A percentile compares a stretch with the other conserved stretches of the same genome.
These are phyloP conservation scores for Anodontia alba DNA, from an alignment of 2,888 invertebrate genomes.

Conservation along the genomic window DNA sequence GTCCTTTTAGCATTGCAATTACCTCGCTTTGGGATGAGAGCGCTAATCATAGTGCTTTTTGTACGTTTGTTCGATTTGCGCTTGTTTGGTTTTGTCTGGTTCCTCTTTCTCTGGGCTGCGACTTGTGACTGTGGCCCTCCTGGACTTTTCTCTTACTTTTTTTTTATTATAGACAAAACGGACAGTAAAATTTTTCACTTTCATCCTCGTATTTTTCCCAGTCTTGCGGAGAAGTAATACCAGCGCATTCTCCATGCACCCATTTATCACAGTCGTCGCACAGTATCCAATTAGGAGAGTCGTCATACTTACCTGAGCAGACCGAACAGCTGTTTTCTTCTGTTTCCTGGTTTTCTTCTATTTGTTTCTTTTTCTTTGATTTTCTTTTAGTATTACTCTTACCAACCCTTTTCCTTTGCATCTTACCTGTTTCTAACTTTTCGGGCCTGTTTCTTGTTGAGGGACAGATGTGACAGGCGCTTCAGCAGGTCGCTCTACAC, in stretches of 20 bases:
- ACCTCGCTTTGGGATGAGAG: too few relatives aligned
- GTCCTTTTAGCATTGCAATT: too few relatives aligned
- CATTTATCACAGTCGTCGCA: conserved; percentile 29
- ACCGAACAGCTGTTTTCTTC: not conserved
- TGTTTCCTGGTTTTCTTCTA: not conserved
- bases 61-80: too few relatives aligned
- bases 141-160: too few relatives aligned
- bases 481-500: too few relatives aligned
- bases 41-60: too few relatives aligned
- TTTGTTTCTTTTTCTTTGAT: not conserved
- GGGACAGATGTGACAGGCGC: too few relatives aligned
- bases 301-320: conserved; percentile 20
- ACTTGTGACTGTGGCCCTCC: not conserved
- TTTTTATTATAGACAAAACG: conserved; percentile 2
- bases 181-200: not conserved
- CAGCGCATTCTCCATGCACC: conserved; percentile 22
- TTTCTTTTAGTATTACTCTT: conserved; percentile 10
- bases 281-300: conserved; percentile 16
- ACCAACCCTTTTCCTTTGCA: not conserved
- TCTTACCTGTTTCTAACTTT: not conserved
- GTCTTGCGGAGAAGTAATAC: not conserved
- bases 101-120: too few relatives aligned
- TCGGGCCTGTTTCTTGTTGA: too few relatives aligned
- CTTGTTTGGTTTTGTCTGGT: too few relatives aligned
- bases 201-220: conserved; percentile 8